Percentiles rank a stretch among this genome's conserved stretches.
Conservation (phyloP, 1,140 invertebrate genomes). For the Fopius arisanus region DNA sequence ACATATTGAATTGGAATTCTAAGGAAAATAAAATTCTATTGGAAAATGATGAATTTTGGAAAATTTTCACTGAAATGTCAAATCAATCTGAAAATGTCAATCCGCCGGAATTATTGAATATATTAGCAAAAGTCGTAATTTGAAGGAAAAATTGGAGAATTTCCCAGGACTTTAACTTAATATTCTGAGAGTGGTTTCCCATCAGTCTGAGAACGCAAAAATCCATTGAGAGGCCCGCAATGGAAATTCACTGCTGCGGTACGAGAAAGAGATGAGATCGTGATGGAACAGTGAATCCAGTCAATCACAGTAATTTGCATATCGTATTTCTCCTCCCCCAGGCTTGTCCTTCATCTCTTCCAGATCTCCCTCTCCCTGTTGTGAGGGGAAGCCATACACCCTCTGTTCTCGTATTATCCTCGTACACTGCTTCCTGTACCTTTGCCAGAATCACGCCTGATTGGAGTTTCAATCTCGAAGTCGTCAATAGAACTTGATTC, state of each 20-base stretch:
- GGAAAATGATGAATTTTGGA: no score
- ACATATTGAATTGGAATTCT: no score
- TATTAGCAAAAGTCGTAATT: no score
- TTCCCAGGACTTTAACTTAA: no score
- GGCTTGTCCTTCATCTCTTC: constrained; percentile 20
- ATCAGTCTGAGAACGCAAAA: no score
- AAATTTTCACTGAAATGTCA: no score
- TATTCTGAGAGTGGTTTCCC: no score
- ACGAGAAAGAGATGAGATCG: neutral
- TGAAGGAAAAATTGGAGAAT: no score
- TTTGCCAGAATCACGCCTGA: constrained; percentile 53
- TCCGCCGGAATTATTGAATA: no score
- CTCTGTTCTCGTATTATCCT: constrained; percentile 42
- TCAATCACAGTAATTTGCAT: constrained; percentile 54
- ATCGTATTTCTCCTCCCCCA: constrained; percentile 31
- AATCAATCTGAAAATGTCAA: no score
- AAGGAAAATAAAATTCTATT: no score
- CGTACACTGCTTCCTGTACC: constrained; percentile 41
- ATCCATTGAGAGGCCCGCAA: no score
- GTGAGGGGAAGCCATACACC: neutral
- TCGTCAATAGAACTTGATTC: constrained; percentile 57
- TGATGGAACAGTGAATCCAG: constrained; percentile 41
- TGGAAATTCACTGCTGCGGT: neutral
- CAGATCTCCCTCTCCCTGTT: constrained; percentile 1
- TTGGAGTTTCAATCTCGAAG: constrained; percentile 50